Conservation (phyloP, 2,113 vertebrate species). For the Pontoporia blainvillei region DNA sequence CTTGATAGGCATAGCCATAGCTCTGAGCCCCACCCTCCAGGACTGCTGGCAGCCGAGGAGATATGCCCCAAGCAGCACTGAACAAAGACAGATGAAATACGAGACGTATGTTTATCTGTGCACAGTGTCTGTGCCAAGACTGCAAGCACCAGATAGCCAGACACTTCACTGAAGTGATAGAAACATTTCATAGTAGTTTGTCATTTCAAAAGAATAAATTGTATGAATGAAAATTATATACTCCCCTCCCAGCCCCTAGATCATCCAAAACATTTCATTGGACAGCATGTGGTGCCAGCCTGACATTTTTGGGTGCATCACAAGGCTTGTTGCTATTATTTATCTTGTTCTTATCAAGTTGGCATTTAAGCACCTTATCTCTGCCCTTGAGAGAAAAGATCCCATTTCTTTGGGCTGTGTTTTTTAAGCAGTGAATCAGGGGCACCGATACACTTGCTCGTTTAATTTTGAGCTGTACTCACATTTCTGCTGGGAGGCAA, state of each 20-base stretch:
- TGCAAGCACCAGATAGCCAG: neutral
- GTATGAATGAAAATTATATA: neutral
- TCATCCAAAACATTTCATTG: neutral
- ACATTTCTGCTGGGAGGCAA: neutral
- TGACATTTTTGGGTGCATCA: constrained; percentile 1
- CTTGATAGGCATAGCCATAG: neutral
- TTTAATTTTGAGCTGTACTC: neutral
- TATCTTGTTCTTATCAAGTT: constrained; percentile 39
- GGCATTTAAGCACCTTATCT: constrained; percentile 42
- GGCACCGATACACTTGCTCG: neutral
- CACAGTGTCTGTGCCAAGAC: neutral
- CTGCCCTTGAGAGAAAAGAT: neutral
- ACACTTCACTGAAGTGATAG: neutral
- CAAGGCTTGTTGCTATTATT: neutral
- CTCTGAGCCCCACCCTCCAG: neutral
- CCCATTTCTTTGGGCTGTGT: neutral
- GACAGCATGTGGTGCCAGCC: neutral
- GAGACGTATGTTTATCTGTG: neutral
- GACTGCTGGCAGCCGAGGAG: neutral
- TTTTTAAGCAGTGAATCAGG: neutral
- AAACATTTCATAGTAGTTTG: neutral
- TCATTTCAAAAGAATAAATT: neutral
- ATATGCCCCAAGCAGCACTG: neutral
- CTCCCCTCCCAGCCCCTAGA: neutral
- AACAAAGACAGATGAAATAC: constrained; percentile 1